A percentile compares a stretch with the other conserved stretches of the same genome.
Evolutionary conservation across 2,113 vertebrate genomes (phyloP).

Genomic region (Platysternon megacephalum): DNA sequence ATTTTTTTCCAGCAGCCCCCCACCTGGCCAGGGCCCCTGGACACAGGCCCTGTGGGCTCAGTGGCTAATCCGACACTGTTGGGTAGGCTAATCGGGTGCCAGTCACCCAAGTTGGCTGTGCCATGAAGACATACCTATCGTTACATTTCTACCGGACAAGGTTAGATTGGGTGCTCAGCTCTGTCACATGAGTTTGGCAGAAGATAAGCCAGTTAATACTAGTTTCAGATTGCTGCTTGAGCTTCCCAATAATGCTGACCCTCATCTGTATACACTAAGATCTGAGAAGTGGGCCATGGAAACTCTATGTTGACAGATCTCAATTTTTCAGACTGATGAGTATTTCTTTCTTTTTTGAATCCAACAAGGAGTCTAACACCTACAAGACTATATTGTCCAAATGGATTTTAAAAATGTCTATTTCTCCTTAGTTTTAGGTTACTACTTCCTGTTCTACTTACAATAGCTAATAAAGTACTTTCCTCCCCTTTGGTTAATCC

Average conservation of each 20-base stretch:
- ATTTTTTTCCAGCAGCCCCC: no score
- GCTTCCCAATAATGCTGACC: not conserved
- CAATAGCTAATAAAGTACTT: slow-evolving; percentile 13
- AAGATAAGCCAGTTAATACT: not conserved
- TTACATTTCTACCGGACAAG: not conserved
- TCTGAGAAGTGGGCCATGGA: not conserved
- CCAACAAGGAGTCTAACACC: not conserved
- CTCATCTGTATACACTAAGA: not conserved
- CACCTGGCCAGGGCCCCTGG: no score
- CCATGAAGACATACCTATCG: not conserved
- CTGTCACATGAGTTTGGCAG: not conserved
- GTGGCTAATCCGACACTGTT: no score
- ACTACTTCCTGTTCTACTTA: not conserved
- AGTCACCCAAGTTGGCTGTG: not conserved
- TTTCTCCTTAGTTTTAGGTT: not conserved
- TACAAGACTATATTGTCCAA: not conserved
- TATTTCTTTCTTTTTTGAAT: not conserved
- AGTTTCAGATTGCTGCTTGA: not conserved
- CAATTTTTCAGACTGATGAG: not conserved
- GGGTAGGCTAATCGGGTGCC: not conserved
- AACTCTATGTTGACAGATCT: not conserved
- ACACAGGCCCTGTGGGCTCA: no score
- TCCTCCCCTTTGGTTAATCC: slow-evolving; percentile 4
- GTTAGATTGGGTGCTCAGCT: not conserved
- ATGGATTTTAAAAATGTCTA: not conserved